Percentiles rank a stretch among this genome's conserved stretches.
phyloP scores from a whole-genome alignment of 1,140 invertebrate genomes.

The Atopsyche davidsoni region DNA sequence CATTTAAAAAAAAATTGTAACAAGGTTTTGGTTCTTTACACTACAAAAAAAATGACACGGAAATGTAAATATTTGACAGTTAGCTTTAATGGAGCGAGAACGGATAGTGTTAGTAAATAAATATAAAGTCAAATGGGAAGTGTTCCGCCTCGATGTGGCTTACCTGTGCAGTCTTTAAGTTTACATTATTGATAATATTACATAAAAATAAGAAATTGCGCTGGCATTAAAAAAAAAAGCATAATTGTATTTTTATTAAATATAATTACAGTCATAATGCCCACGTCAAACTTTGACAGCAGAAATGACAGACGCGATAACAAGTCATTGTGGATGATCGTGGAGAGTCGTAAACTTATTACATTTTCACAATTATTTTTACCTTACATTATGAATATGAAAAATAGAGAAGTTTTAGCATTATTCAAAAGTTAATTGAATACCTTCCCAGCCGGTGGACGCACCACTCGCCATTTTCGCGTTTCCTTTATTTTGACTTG shows the following conservation, averaged over 20 bases:
- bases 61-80: too few relatives aligned
- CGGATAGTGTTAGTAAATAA: too few relatives aligned
- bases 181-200: background rate
- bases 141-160: too few relatives aligned
- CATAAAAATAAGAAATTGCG: background rate
- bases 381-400: background rate
- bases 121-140: too few relatives aligned
- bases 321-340: background rate
- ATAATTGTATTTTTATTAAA: background rate
- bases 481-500: too few relatives aligned
- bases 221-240: background rate
- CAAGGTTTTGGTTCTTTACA: too few relatives aligned
- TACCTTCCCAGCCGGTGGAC: constrained; percentile 44
- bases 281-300: constrained; percentile 17
- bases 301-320: background rate
- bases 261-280: constrained; percentile 5
- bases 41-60: too few relatives aligned
- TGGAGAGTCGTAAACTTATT: background rate
- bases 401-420: background rate
- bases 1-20: too few relatives aligned
- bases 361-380: background rate
- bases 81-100: too few relatives aligned
- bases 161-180: too few relatives aligned
- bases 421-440: constrained; percentile 22
- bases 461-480: constrained; percentile 26